These are phyloP conservation scores for Lathronympha strigana DNA, from an alignment of 2,888 invertebrate species.

Conservation along the genomic window DNA sequence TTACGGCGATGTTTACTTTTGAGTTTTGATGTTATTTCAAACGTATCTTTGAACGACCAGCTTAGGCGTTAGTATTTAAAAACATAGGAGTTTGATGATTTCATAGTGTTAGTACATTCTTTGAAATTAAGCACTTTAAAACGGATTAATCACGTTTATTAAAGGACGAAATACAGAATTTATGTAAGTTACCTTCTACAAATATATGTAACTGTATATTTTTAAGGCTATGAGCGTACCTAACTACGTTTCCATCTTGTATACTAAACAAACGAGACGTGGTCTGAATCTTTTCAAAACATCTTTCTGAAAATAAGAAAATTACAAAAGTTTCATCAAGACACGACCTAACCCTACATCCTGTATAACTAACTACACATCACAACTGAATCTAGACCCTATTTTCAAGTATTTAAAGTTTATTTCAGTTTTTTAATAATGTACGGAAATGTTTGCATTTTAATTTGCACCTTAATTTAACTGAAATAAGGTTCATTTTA, in stretches of 20 bases:
- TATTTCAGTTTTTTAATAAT: not conserved
- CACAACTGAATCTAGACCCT: not conserved
- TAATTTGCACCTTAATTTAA: not conserved
- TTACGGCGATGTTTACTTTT: no score
- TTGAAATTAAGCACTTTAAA: no score
- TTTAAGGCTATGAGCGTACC: no score
- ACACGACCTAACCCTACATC: conserved; percentile 19
- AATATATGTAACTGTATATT: not conserved
- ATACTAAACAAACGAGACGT: conserved; percentile 10
- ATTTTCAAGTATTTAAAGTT: not conserved
- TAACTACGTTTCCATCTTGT: not conserved
- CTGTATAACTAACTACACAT: not conserved
- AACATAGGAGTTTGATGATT: no score
- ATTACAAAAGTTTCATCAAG: conserved; percentile 38
- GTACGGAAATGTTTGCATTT: not conserved
- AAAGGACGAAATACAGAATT: no score
- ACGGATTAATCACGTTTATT: no score
- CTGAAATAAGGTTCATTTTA: not conserved
- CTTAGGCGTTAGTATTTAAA: no score
- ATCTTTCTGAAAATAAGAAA: conserved; percentile 33
- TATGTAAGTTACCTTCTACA: no score
- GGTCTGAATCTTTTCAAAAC: conserved; percentile 16
- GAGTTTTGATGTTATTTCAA: no score
- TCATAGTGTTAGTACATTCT: no score
- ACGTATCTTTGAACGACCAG: no score